Evolutionary conservation across 1,140 invertebrate species (phyloP).

Genomic region (Camponotus floridanus): DNA sequence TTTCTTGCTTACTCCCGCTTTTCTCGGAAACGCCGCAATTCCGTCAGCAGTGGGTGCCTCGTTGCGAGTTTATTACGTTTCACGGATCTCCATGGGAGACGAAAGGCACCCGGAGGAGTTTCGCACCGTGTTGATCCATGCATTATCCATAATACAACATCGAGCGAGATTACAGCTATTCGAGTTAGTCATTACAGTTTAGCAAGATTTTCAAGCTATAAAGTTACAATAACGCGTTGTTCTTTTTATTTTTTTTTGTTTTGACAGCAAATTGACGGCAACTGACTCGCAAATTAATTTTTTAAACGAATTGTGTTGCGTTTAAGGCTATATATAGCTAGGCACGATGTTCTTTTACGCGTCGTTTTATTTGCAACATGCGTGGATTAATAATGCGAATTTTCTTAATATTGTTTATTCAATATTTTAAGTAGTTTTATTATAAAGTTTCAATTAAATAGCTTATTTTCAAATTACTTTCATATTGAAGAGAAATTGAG

Average conservation of each 20-base stretch:
- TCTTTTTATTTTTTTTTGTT: background rate
- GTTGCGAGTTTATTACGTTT: slow-evolving; percentile 49
- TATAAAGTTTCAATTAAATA: no score
- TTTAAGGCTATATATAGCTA: background rate
- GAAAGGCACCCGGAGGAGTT: slow-evolving; percentile 7
- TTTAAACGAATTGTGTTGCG: background rate
- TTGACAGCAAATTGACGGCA: no score
- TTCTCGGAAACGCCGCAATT: slow-evolving; percentile 12
- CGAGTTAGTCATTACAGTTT: background rate
- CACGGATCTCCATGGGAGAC: slow-evolving; percentile 12
- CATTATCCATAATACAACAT: slow-evolving; percentile 11
- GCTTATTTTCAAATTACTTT: no score
- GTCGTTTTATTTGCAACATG: no score
- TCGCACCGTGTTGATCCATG: slow-evolving; percentile 18
- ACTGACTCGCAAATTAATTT: background rate
- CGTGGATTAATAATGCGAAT: no score
- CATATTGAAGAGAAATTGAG: no score
- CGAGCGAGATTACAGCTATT: slow-evolving; percentile 24
- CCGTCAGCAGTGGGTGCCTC: slow-evolving; percentile 5
- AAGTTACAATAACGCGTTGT: background rate
- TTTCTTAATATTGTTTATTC: no score
- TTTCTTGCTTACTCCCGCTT: background rate
- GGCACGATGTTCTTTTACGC: no score
- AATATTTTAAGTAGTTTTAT: no score
- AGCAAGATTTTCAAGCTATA: background rate